A percentile compares a stretch with the other conserved stretches of the same genome.
Evolutionary conservation across 2,797 vertebrate species (phyloP).

Genomic region (Prunella strophiata): DNA sequence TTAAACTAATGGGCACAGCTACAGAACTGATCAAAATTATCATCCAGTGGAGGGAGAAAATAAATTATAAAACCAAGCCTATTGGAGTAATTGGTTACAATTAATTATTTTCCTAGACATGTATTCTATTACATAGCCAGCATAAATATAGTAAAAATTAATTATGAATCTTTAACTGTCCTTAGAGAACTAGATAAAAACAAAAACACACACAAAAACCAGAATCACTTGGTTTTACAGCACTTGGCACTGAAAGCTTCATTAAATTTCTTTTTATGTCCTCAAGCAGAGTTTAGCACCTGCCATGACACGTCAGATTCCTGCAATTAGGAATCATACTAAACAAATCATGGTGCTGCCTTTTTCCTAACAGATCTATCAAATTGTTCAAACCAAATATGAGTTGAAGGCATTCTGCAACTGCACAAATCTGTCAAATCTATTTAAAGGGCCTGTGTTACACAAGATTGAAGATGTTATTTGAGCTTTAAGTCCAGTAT

Average conservation of each 20-base stretch:
- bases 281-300: slow-evolving; percentile 57
- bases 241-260: slow-evolving; percentile 12
- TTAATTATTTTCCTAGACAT: neutral
- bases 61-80: neutral
- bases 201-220: neutral
- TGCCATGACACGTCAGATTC: slow-evolving; percentile 52
- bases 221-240: neutral
- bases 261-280: slow-evolving; percentile 27
- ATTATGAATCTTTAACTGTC: neutral
- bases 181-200: neutral
- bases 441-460: slow-evolving; percentile 25
- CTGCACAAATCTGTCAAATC: slow-evolving; percentile 57
- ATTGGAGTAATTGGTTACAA: neutral
- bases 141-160: neutral
- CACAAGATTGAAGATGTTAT: slow-evolving; percentile 10
- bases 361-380: slow-evolving; percentile 45
- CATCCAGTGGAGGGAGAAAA: neutral
- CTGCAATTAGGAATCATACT: slow-evolving; percentile 45
- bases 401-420: slow-evolving; percentile 69
- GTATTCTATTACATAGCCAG: neutral
- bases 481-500: neutral
- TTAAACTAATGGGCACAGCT: neutral
- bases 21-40: neutral
- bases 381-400: slow-evolving; percentile 62
- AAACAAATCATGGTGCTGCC: slow-evolving; percentile 21